These are phyloP conservation scores for Heliocidaris erythrogramma DNA, from an alignment of 35 echinoderm and acorn worm species.

Conservation along the genomic window DNA sequence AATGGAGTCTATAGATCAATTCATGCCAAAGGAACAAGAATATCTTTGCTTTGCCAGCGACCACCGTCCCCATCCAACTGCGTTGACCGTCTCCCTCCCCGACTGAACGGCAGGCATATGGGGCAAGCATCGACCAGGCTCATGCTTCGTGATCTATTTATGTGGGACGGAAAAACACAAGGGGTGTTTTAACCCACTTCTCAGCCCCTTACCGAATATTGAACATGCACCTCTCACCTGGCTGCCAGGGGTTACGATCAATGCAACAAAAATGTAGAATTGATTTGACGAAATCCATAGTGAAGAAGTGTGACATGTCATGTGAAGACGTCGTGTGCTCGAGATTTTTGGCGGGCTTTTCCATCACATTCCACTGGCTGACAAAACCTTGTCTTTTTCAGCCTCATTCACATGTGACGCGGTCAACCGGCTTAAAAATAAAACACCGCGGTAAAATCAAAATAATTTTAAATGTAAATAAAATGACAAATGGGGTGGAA, in stretches of 20 bases:
- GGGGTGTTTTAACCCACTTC: constrained; percentile 15
- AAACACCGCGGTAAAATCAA: too few relatives aligned
- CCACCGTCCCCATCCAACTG: not conserved
- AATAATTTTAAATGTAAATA: too few relatives aligned
- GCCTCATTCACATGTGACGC: too few relatives aligned
- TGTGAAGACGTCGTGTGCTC: not conserved
- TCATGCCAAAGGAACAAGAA: not conserved
- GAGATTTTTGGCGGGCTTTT: not conserved
- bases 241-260: not conserved
- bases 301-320: not conserved
- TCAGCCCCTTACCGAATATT: not conserved
- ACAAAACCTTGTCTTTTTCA: too few relatives aligned
- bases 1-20: not conserved
- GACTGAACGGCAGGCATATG: not conserved
- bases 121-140: not conserved
- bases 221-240: not conserved
- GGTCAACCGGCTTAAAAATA: too few relatives aligned
- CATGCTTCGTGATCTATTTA: not conserved
- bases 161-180: not conserved
- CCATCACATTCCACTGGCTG: too few relatives aligned
- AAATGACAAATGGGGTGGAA: too few relatives aligned
- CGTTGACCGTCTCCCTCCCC: not conserved
- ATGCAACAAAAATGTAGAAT: not conserved
- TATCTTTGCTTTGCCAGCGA: not conserved
- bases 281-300: constrained; percentile 3